A percentile compares a stretch with the other conserved stretches of the same genome.
Conservation (phyloP, 2,113 vertebrate genomes). For the Mustela nigripes region DNA sequence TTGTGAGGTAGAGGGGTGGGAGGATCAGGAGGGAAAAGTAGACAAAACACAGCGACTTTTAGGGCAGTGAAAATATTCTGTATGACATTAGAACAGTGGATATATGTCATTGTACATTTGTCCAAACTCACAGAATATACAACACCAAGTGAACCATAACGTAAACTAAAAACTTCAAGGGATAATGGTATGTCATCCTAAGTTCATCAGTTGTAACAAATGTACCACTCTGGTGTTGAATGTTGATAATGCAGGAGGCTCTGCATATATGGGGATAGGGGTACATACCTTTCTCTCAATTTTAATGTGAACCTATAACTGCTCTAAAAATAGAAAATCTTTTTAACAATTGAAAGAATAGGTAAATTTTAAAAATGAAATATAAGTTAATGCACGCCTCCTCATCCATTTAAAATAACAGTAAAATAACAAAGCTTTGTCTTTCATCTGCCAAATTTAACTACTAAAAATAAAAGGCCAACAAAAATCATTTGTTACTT, state of each 20-base stretch:
- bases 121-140: not conserved
- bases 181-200: not conserved
- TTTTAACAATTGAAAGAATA: conserved; percentile 27
- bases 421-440: conserved; percentile 9
- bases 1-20: not conserved
- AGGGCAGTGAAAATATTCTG: not conserved
- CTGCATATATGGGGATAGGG: not conserved
- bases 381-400: not conserved
- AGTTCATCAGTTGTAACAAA: not conserved
- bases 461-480: not conserved
- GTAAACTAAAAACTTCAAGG: not conserved
- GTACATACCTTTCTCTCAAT: not conserved
- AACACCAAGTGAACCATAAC: not conserved
- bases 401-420: conserved; percentile 24
- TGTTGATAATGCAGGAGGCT: not conserved
- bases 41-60: not conserved
- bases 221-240: not conserved
- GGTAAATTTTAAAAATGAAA: not conserved
- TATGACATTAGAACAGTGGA: not conserved
- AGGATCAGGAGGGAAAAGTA: not conserved
- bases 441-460: conserved; percentile 73
- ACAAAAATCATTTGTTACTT: conserved; percentile 56
- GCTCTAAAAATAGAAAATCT: not conserved
- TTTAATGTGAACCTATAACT: not conserved
- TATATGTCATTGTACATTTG: not conserved